phyloP scores from a whole-genome alignment of 2,888 invertebrate species.

The Caenorhabditis imperialis region DNA sequence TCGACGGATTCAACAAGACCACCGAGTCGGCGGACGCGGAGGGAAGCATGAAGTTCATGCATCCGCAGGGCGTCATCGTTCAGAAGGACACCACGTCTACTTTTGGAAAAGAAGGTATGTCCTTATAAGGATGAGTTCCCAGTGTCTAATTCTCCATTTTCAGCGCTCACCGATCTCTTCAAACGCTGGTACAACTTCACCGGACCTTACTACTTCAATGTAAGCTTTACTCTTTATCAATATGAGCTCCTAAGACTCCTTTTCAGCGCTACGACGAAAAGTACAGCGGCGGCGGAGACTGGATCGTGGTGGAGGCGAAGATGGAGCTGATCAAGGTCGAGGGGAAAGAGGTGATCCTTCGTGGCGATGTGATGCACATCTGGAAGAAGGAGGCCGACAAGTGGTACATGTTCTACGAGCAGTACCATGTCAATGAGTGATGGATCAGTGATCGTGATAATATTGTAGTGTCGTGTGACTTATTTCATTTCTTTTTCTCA shows the following conservation, averaged over 20 bases:
- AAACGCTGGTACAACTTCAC: slow-evolving; percentile 42
- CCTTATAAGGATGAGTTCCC: too few relatives aligned
- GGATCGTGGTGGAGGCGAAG: slow-evolving; percentile 45
- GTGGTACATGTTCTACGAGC: slow-evolving; percentile 53
- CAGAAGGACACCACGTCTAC: slow-evolving; percentile 40
- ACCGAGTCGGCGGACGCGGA: slow-evolving; percentile 47
- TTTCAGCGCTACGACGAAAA: slow-evolving; percentile 48
- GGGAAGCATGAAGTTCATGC: slow-evolving; percentile 51
- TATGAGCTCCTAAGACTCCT: neutral
- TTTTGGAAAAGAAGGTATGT: slow-evolving; percentile 48
- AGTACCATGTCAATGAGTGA: slow-evolving; percentile 38
- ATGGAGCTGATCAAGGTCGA: slow-evolving; percentile 37
- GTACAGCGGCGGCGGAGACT: slow-evolving; percentile 50
- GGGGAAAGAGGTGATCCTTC: slow-evolving; percentile 29
- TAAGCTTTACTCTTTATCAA: slow-evolving; percentile 5
- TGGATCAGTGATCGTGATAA: neutral
- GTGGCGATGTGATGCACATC: slow-evolving; percentile 51
- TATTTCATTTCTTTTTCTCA: slow-evolving; percentile 13
- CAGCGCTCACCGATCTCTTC: slow-evolving; percentile 51
- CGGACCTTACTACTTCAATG: slow-evolving; percentile 47
- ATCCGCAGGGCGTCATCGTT: slow-evolving; percentile 54
- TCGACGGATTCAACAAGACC: slow-evolving; percentile 40
- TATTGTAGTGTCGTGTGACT: slow-evolving; percentile 27
- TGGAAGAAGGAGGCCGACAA: slow-evolving; percentile 41
- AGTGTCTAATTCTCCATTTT: slow-evolving; percentile 28